These are phyloP conservation scores for Notiomystis cincta DNA, from an alignment of 2,113 vertebrate genomes.

Conservation along the genomic window DNA sequence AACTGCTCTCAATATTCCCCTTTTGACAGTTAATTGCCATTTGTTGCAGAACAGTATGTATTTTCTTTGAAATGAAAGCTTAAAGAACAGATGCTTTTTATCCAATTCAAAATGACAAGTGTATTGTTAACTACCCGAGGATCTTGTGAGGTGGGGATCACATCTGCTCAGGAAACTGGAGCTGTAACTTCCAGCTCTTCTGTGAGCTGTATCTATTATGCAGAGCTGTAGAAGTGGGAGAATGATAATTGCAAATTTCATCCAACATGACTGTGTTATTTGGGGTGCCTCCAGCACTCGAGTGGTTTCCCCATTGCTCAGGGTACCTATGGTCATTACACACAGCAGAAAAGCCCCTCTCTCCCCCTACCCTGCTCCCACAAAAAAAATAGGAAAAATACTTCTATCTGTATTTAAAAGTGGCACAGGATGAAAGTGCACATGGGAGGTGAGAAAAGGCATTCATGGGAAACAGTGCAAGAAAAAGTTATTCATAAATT, in stretches of 20 bases:
- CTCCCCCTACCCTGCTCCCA: accelerated
- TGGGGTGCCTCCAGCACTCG: background rate
- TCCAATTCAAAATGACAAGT: slow-evolving; percentile 33
- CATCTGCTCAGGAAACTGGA: slow-evolving; percentile 35
- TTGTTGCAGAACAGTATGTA: background rate
- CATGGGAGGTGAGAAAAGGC: background rate
- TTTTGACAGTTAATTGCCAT: slow-evolving; percentile 48
- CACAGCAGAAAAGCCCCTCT: background rate
- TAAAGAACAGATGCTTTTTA: slow-evolving; percentile 61
- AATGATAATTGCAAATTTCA: background rate
- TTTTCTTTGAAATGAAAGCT: slow-evolving; percentile 26
- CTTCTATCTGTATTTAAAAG: background rate
- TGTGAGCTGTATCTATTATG: background rate
- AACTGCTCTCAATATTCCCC: slow-evolving; percentile 19
- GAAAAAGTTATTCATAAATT: background rate
- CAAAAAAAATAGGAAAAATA: background rate
- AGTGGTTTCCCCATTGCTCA: background rate
- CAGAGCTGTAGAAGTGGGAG: background rate
- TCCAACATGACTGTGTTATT: background rate
- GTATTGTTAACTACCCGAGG: slow-evolving; percentile 33
- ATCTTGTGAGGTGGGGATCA: slow-evolving; percentile 29
- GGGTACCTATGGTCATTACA: background rate
- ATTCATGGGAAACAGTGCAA: background rate
- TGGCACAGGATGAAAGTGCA: background rate
- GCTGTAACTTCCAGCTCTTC: background rate